Base-by-base conservation (phyloP, 2,888 invertebrate species). In the Lasioglossum pauxillum region DNA sequence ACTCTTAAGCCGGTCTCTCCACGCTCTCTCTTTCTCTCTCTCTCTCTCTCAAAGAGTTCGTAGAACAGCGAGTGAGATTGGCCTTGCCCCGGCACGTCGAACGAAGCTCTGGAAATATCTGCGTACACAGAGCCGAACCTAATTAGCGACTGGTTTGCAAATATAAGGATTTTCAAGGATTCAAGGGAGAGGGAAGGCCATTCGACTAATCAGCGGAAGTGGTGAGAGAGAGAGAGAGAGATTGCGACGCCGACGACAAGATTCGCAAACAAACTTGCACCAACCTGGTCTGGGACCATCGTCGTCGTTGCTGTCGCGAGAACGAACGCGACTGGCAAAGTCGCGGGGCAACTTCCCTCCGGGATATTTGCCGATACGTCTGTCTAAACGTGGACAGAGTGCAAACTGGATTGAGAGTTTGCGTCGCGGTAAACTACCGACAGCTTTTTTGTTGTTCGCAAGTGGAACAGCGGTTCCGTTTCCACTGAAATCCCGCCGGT, bases 81-180 rank as follows among this genome's bases (percentile, higher is more conserved):
- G 53, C n/a, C 53, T 53, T 53, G n/a, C 53, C 10, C 23, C 10
- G 23, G 35, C 23, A 5, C 41, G 67, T 67, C 31, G 31, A 35
- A 67, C 67, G 35, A 19, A 31, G 10, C 19, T 67, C 67, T 27
- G 64, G 31, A 31, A 23, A 67, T 67, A 44, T 75, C 38, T 60
- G 38, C 19, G 35, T 16, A 57, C 57, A 71, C 31, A 27, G 49
- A 31, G 3, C 31, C 57, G 16, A 49, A 38, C 75, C 38, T 75
- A 72, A 83, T 83, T 80, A 71, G 67, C 27, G 31, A 60, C 46
- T n/a, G 49, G 41, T 72, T 64, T 31, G 49, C 31, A 80, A 80
- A 83, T 64, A 80, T 80, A 83, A 71, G 75, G 71, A 80, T 83
- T 49, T 49, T 46, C 75, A 83, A 71, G 53, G 71, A 80, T 80